phyloP scores from a whole-genome alignment of 2,113 vertebrate genomes.

The Ceyx margarethae region DNA sequence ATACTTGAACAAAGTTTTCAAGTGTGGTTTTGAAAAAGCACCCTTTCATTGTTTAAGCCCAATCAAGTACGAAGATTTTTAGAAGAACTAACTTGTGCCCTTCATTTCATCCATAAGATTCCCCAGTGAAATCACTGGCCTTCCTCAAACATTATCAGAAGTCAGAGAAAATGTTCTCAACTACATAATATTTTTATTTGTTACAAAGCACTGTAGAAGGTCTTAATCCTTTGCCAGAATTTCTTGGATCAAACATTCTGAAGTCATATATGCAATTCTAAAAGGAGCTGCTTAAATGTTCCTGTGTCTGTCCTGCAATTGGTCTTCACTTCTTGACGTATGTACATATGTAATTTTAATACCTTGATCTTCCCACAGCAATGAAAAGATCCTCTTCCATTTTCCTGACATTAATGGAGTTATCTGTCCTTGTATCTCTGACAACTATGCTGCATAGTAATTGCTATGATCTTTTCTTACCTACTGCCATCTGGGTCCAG shows the following conservation, averaged over 20 bases:
- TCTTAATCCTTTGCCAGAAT: conserved; percentile 65
- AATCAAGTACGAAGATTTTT: conserved; percentile 56
- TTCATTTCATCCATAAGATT: conserved; percentile 52
- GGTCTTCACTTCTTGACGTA: conserved; percentile 68
- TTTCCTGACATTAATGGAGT: conserved; percentile 39
- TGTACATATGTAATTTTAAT: conserved; percentile 68
- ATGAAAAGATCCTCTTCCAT: conserved; percentile 65
- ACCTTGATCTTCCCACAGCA: conserved; percentile 70
- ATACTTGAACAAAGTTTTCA: neutral
- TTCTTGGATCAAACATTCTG: conserved; percentile 59
- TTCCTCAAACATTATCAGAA: neutral
- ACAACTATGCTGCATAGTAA: conserved; percentile 56
- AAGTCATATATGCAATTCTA: conserved; percentile 26
- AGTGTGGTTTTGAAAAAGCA: conserved; percentile 27
- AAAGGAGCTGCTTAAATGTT: conserved; percentile 38
- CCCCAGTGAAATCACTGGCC: conserved; percentile 54
- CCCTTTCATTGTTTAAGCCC: conserved; percentile 61
- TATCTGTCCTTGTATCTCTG: conserved; percentile 53
- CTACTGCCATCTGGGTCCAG: conserved; percentile 64
- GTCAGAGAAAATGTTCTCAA: neutral
- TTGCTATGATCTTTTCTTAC: conserved; percentile 71
- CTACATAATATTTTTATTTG: neutral
- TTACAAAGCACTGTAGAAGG: conserved; percentile 25
- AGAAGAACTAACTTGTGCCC: neutral
- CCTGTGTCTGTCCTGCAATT: conserved; percentile 62